Evolutionary conservation across 2,113 vertebrate species (phyloP).

Genomic region (Sciurus niger): DNA sequence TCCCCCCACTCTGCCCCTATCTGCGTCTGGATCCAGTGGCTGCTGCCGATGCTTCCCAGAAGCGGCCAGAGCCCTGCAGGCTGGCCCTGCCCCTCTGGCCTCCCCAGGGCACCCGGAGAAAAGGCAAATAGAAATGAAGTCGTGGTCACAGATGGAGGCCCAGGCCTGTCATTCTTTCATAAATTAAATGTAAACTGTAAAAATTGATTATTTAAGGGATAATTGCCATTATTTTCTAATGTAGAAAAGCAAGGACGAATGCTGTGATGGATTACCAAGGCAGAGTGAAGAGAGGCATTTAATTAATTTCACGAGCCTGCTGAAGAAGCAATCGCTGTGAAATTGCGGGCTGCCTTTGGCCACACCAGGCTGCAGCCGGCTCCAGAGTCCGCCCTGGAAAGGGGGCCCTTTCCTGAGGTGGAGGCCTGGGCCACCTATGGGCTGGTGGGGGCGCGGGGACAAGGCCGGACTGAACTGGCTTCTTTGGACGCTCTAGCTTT

Average conservation of each 20-base stretch:
- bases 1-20: accelerated
- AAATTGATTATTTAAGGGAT: constrained; percentile 67
- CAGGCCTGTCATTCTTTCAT: background rate
- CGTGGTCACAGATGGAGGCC: accelerated
- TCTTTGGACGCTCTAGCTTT: background rate
- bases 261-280: constrained; percentile 3
- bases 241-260: constrained; percentile 17
- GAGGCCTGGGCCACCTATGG: background rate
- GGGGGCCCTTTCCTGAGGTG: background rate
- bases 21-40: background rate
- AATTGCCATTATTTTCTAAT: constrained; percentile 76
- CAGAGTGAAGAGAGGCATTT: constrained; percentile 5
- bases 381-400: background rate
- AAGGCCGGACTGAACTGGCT: background rate
- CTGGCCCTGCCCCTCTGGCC: too few species aligned
- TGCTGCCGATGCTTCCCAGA: background rate
- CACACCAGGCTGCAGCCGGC: accelerated
- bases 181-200: constrained; percentile 62
- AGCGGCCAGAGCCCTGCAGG: background rate
- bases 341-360: background rate
- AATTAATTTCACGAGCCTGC: background rate
- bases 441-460: background rate
- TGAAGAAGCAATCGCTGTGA: background rate
- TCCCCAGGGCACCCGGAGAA: background rate
- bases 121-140: background rate